Evolutionary conservation across 2,113 vertebrate genomes (phyloP).

Genomic region (Myotis davidii): DNA sequence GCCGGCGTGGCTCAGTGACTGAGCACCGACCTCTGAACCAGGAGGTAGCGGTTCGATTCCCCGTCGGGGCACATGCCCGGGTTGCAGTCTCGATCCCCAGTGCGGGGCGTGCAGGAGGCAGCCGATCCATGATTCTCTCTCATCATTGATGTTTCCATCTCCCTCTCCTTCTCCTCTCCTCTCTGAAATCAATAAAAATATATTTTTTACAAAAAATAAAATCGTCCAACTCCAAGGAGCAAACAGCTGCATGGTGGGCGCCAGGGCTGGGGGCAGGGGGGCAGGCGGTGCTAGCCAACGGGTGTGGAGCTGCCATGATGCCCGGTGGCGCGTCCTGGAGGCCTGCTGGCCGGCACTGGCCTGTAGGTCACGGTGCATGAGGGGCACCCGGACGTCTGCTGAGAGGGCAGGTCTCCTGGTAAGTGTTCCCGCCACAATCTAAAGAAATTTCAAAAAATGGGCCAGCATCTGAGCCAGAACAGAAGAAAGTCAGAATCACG

Average conservation of each 20-base stretch:
- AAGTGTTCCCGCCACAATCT: neutral
- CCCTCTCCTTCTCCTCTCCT: too few relatives aligned
- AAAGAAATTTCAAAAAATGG: neutral
- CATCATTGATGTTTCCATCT: too few relatives aligned
- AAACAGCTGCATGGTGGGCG: accelerated
- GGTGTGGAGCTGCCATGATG: accelerated
- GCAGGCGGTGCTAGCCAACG: accelerated
- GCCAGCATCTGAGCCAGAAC: neutral
- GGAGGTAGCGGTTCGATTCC: too few relatives aligned
- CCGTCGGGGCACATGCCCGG: too few relatives aligned
- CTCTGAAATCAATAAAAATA: too few relatives aligned
- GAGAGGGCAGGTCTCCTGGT: neutral
- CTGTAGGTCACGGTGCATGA: accelerated
- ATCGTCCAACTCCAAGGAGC: accelerated
- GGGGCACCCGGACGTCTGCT: accelerated
- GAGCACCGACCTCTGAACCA: too few relatives aligned
- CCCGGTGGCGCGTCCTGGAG: accelerated
- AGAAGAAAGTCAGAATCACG: neutral
- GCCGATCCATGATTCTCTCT: too few relatives aligned
- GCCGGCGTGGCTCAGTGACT: too few relatives aligned
- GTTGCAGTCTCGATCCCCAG: too few relatives aligned
- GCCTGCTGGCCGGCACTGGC: accelerated
- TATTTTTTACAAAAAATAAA: too few relatives aligned
- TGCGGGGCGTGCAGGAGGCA: too few relatives aligned
- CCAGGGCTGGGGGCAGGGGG: accelerated